Evolutionary conservation across 2,888 invertebrate genomes (phyloP), one percentile per base, ranked within the genome.

Genomic region (Empis livida): DNA sequence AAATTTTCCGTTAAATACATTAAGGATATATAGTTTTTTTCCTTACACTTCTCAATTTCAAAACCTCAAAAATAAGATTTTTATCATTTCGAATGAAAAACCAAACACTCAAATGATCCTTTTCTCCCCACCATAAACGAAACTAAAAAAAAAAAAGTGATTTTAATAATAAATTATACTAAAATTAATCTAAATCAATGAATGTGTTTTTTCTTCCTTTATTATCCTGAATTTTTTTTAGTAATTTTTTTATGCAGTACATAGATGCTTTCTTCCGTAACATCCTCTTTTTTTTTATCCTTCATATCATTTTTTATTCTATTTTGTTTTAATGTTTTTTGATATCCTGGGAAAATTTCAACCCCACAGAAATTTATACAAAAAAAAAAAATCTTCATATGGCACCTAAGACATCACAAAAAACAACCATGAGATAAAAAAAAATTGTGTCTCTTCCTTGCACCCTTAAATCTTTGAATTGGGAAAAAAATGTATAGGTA

Each of bases 161-260:
- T 47, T 20, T 20, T 20, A 27, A 27, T 27, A 51, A 51, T 52
- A 52, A 52, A 52, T 52, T 52, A 50, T 43, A 44, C 15, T 47
- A 45, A 49, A 52, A 52, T 52, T 52, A 52, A 52, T 52, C 47
- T 52, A 52, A 52, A 52, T 52, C 52, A 52, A 52, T 45, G 47
- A 39, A 20, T 10, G 23, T 17, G 27, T 45, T 45, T 45, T 40
- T 45, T 20, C 39, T 17, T 38, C 30, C 9, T n/a, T n/a, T 37
- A 35, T 4, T 35, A n/a, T 35, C 13, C 11, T 32, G 4, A 13
- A 10, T 5, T 23, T 37, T 5, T 39, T 31, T 30, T 47, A 32
- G 41, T 42, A 31, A 38, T 35, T 13, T n/a, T n/a, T n/a, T n/a
- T n/a, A 11, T 14, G 14, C 5, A 35, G 11, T 46, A 44, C 35